Evolutionary conservation across 1,140 invertebrate species (phyloP), one percentile per base, ranked within the genome.

Genomic region (Cotesia chilonis): DNA sequence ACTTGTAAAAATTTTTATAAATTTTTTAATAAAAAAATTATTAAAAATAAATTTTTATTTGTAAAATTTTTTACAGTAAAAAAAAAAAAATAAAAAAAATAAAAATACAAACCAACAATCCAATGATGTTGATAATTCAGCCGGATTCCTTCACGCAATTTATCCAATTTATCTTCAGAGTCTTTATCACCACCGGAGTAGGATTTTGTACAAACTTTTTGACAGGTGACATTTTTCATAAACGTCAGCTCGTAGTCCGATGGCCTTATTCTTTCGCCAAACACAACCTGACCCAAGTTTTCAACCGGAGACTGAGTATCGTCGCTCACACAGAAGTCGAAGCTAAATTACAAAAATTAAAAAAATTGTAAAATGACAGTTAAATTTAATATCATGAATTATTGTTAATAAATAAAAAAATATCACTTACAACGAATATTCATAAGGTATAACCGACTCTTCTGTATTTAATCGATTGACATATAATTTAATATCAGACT

Each of bases 121-220:
- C 97, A 99, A 87, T 99, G 97, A 87, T 99, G 98, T 79, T 99
- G 95, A 88, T 99, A 99, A 86, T 98, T 98, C n/a, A 98, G 88
- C 76, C 92, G 92, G 87, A 99, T 98, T 74, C 95, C 97, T 87
- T 94, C 94, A 82, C 94, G 94, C 65, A 99, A 86, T 6, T 94
- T 90, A 68, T 92, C 92, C 68, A 99, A 86, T 75, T 92, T 93
- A 61, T 92, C 90, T 51, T 91, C 89, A 60, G 91, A 89, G 1
- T 90, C 89, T 57, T 89, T 83, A 73, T 92, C 88, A 4, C 89
- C 89, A 3, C 88, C 90, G 51, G 88, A 87, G 81, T 99, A 98
- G 0, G 80, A 87, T 81, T 93, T 96, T 2, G 81, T 82, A 83
- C 96, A 98, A 35, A 94, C 88, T 69, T 75, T 52, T 57, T 88